phyloP scores from a whole-genome alignment of 2,888 invertebrate genomes.

The Drosophila dives region DNA sequence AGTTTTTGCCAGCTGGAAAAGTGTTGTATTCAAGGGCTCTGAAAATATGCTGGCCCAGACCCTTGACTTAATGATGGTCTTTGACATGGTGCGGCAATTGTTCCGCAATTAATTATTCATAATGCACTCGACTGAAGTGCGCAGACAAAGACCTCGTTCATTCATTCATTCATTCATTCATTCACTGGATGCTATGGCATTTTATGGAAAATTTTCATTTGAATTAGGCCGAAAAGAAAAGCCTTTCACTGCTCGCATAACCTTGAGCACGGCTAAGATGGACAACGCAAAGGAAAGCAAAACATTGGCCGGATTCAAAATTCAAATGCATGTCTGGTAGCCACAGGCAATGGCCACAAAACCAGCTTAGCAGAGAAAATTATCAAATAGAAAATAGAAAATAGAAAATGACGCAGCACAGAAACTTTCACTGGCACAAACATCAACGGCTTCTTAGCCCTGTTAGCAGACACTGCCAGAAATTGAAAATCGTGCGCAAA shows the following conservation, averaged over 20 bases:
- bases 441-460: conserved; percentile 9
- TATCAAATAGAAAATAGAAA: conserved; percentile 31
- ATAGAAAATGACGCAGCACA: conserved; percentile 32
- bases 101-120: conserved; percentile 71
- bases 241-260: conserved; percentile 57
- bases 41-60: conserved; percentile 18
- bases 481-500: conserved; percentile 77
- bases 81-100: conserved; percentile 62
- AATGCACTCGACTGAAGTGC: conserved; percentile 58
- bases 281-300: conserved; percentile 8
- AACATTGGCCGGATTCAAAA: conserved; percentile 53
- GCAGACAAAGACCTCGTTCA: conserved; percentile 32
- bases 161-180: conserved; percentile 7
- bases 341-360: conserved; percentile 49
- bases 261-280: conserved; percentile 32
- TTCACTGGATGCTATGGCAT: conserved; percentile 17
- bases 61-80: conserved; percentile 67
- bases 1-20: conserved; percentile 15
- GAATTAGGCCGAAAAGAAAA: conserved; percentile 30
- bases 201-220: conserved; percentile 52
- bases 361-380: conserved; percentile 26
- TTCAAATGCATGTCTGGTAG: conserved; percentile 72
- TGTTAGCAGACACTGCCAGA: conserved; percentile 38
- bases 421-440: conserved; percentile 48
- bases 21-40: conserved; percentile 23